Base-by-base conservation (phyloP, 1,140 invertebrate genomes). In the Drosophila rufa region DNA sequence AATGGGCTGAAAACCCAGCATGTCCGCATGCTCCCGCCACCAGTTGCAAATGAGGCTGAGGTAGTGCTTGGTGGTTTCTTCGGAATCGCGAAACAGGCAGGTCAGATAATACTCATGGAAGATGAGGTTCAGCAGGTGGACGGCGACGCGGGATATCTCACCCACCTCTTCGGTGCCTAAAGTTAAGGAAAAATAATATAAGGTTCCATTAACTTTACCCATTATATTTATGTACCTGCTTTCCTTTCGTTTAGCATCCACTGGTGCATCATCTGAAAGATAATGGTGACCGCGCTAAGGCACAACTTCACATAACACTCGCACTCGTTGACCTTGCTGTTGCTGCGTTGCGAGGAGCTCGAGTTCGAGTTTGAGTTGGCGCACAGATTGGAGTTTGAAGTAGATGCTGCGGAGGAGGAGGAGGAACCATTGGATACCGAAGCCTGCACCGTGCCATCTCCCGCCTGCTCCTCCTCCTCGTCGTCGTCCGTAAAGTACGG, bases 231-330 rank as follows among this genome's bases (percentile, higher is more conserved):
- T 61, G 1, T 17, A 92, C 91, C 77, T 40, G 50, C 5, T 68
- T 75, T 73, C 36, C 56, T 66, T 12, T 80, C 73, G 33, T 58
- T 77, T n/a, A 80, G 17, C 25, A 68, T 70, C 91, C 91, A 92
- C 17, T 92, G 91, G 55, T 89, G 81, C 61, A 92, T 66, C 45
- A 90, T 55, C 57, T 92, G 91, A 50, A 82, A 92, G 17, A 92
- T 58, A 3, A 92, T 59, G 1, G 87, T 91, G 7, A 92, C 91
- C 15, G 90, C 85, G 43, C 91, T 92, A 1, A 92, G 55, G 38
- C 91, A 92, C 5, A 92, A 42, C 48, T 91, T 92, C 2, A 82
- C 77, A 75, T 92, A 92, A 22, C 91, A 92, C 45, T 92, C 82
- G 36, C 91, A 92, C 0, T 47, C 58, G 25, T 11, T 48, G 19